Conservation (phyloP, 2,113 vertebrate species). For the Arizona elegans region DNA sequence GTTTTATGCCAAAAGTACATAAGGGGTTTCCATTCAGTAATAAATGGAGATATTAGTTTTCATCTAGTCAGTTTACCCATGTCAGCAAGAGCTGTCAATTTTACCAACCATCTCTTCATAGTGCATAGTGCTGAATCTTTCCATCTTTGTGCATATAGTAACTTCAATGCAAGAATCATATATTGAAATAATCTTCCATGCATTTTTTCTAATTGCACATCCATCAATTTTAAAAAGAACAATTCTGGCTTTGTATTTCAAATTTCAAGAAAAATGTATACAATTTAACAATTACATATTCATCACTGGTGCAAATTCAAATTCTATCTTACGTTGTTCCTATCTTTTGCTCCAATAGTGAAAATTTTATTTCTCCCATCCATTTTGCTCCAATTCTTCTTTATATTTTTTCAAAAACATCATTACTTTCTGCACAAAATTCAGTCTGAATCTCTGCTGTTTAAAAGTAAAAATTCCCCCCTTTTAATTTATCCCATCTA, state of each 20-base stretch:
- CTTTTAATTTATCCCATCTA: neutral
- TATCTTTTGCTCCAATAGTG: neutral
- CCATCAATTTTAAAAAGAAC: neutral
- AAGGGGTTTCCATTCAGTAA: no score
- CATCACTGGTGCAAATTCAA: neutral
- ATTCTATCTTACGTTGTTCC: neutral
- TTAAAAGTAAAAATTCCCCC: neutral
- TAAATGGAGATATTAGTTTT: neutral
- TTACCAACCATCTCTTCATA: neutral
- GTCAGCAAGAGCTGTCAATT: neutral
- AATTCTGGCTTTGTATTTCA: neutral
- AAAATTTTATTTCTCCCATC: neutral
- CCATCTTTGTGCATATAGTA: neutral
- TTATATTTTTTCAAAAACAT: neutral
- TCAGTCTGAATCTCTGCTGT: neutral
- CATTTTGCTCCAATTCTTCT: neutral
- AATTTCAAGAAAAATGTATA: neutral
- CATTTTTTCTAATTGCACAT: neutral
- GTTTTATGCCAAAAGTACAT: no score
- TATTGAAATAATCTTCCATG: neutral
- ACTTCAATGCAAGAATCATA: no score
- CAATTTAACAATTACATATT: neutral
- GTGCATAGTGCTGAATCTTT: neutral
- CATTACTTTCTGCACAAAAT: neutral
- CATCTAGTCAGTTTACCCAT: neutral